Conservation (phyloP, 1,140 invertebrate genomes). For the Nasonia vitripennis region DNA sequence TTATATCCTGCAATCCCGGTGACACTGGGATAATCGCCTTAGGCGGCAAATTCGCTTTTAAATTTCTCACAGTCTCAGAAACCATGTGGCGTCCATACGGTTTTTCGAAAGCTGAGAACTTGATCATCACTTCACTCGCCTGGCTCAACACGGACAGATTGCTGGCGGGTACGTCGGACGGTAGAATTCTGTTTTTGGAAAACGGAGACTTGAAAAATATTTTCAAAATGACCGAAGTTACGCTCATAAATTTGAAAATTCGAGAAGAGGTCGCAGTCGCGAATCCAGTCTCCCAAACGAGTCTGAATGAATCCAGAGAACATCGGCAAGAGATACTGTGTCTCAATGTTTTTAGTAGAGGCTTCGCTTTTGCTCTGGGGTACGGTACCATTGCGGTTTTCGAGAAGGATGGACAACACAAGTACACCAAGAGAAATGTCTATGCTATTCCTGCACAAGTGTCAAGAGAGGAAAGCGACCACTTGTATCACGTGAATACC, state of each 20-base stretch:
- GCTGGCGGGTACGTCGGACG: conserved; percentile 84
- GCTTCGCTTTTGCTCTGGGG: conserved; percentile 79
- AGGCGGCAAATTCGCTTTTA: conserved; percentile 83
- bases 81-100: conserved; percentile 88
- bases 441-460: conserved; percentile 76
- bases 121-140: conserved; percentile 81
- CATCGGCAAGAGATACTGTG: conserved; percentile 70
- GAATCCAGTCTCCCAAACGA: conserved; percentile 57
- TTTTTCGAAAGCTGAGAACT: conserved; percentile 87
- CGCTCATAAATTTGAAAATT: conserved; percentile 76
- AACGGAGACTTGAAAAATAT: conserved; percentile 85
- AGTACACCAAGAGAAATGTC: conserved; percentile 78
- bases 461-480: conserved; percentile 59
- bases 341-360: conserved; percentile 76
- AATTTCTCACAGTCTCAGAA: conserved; percentile 87
- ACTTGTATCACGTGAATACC: conserved; percentile 76
- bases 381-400: conserved; percentile 79
- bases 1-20: conserved; percentile 84
- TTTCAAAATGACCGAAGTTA: conserved; percentile 76
- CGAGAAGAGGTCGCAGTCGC: conserved; percentile 60
- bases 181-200: conserved; percentile 85
- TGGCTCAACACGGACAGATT: conserved; percentile 86
- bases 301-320: conserved; percentile 50
- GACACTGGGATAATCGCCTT: conserved; percentile 85
- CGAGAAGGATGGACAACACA: conserved; percentile 79